phyloP scores from a whole-genome alignment of 2,113 vertebrate genomes.

The Aptenodytes patagonicus region DNA sequence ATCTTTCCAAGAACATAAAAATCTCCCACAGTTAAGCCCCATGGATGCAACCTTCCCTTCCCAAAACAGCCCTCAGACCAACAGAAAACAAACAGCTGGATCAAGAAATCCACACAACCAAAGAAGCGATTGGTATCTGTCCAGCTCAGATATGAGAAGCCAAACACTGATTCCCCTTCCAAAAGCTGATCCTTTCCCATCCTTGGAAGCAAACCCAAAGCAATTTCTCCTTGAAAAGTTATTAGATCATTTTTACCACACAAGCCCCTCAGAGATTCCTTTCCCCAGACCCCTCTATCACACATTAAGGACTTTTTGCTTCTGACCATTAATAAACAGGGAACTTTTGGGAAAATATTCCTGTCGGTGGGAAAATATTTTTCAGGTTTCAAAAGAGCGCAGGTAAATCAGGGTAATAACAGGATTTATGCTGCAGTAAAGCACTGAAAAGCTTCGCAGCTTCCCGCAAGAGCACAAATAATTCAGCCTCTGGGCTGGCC shows the following conservation, averaged over 20 bases:
- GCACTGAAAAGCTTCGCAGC: neutral
- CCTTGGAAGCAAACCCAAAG: neutral
- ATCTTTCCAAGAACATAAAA: neutral
- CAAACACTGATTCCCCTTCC: neutral
- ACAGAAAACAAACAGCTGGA: neutral
- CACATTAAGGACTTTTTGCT: neutral
- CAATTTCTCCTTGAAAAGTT: neutral
- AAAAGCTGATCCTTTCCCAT: neutral
- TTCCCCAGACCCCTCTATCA: neutral
- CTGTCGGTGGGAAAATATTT: neutral
- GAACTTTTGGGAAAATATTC: neutral
- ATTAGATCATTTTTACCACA: neutral
- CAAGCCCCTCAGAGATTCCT: neutral
- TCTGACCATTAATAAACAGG: neutral
- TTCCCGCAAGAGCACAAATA: neutral
- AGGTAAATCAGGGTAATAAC: neutral
- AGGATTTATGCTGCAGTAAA: neutral
- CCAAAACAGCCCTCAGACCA: neutral
- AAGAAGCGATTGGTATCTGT: neutral
- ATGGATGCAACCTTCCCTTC: neutral
- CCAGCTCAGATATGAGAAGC: neutral
- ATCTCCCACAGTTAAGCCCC: neutral
- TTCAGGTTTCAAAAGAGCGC: neutral
- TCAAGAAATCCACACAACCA: neutral
- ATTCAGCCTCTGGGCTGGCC: neutral